Evolutionary conservation across 2,113 vertebrate species (phyloP).

Genomic region (Nothocercus julius): DNA sequence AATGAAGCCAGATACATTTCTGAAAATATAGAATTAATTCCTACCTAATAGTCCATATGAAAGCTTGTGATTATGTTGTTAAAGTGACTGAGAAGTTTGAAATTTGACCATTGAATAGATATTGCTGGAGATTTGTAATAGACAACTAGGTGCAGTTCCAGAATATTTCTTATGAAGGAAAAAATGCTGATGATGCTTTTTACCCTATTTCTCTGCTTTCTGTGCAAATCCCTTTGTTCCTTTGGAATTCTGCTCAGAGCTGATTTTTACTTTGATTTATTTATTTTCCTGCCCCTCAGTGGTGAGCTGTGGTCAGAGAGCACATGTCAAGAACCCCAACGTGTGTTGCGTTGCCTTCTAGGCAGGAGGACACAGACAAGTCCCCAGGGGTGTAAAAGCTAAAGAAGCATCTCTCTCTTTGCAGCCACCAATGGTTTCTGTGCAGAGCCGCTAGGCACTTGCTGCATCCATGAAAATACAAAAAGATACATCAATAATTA

Average conservation of each 20-base stretch:
- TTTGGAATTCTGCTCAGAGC: not conserved
- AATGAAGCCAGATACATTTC: not conserved
- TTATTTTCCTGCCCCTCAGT: rapidly evolving
- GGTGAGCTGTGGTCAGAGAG: not conserved
- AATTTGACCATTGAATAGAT: not conserved
- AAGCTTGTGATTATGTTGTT: not conserved
- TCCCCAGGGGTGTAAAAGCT: not conserved
- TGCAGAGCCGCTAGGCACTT: not conserved
- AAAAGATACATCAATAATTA: not conserved
- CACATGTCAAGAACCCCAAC: not conserved
- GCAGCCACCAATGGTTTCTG: not conserved
- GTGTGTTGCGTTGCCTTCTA: not conserved
- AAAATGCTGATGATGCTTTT: not conserved
- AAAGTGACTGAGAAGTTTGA: not conserved
- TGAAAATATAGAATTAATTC: not conserved
- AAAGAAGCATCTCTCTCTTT: not conserved
- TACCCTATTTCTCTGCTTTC: not conserved
- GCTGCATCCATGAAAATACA: not conserved
- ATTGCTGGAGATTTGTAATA: not conserved
- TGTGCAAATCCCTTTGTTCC: not conserved
- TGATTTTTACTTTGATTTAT: not conserved
- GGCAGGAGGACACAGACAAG: not conserved
- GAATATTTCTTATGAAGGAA: not conserved
- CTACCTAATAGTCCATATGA: not conserved
- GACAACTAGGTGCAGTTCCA: not conserved